A percentile compares a stretch with the other conserved stretches of the same genome.
Evolutionary conservation across 35 echinoderm and acorn worm genomes (phyloP).

Genomic region (Lytechinus pictus): DNA sequence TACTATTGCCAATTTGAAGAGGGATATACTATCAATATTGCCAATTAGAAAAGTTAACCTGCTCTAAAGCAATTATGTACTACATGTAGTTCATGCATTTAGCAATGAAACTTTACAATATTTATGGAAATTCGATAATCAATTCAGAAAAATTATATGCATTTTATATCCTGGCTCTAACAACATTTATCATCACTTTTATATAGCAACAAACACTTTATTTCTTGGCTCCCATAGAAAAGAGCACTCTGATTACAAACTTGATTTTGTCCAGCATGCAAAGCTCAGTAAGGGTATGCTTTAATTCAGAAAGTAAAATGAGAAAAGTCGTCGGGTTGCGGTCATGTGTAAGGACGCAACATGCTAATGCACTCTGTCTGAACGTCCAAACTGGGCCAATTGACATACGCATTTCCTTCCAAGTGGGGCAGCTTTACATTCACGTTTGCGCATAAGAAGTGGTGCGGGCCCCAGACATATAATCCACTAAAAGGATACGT

Average conservation of each 20-base stretch:
- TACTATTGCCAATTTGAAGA: too few relatives aligned
- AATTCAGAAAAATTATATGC: too few relatives aligned
- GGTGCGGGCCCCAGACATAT: neutral
- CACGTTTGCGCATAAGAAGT: neutral
- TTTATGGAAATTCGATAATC: too few relatives aligned
- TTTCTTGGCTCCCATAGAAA: too few relatives aligned
- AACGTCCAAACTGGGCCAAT: neutral
- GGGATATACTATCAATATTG: too few relatives aligned
- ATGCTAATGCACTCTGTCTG: neutral
- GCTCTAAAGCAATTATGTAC: too few relatives aligned
- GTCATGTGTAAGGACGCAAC: neutral
- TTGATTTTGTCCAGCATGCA: neutral
- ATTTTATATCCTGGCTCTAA: too few relatives aligned
- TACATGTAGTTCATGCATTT: too few relatives aligned
- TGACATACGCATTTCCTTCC: slow-evolving; percentile 10
- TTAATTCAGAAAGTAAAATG: neutral
- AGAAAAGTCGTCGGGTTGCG: neutral
- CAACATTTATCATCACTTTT: too few relatives aligned
- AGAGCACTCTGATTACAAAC: neutral
- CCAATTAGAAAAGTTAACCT: too few relatives aligned
- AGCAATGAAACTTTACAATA: too few relatives aligned
- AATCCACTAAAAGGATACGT: slow-evolving; percentile 12
- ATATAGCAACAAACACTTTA: too few relatives aligned
- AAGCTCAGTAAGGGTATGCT: neutral
- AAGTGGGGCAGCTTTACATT: neutral